Evolutionary conservation across 2,888 invertebrate species (phyloP).

Genomic region (Boloria selene): DNA sequence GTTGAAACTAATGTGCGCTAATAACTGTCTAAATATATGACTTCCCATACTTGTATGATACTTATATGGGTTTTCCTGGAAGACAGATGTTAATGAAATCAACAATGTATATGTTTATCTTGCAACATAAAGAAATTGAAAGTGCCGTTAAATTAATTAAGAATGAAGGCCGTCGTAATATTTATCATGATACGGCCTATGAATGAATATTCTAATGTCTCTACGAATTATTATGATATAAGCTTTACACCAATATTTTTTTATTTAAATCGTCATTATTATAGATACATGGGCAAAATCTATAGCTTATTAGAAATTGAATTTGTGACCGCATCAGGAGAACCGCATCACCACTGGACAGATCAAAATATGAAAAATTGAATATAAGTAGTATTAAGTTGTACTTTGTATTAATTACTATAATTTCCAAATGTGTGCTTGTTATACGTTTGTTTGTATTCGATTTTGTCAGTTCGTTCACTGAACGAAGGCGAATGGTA

Average conservation of each 20-base stretch:
- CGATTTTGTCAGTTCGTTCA: neutral
- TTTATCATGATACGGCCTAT: constrained; percentile 4
- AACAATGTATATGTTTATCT: neutral
- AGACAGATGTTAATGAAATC: constrained; percentile 4
- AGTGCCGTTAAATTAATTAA: constrained; percentile 1
- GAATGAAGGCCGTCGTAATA: constrained; percentile 4
- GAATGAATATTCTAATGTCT: neutral
- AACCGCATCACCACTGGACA: too few species aligned
- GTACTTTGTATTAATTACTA: too few species aligned
- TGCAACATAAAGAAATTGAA: constrained; percentile 4
- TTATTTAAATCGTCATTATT: too few species aligned
- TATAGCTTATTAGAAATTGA: too few species aligned
- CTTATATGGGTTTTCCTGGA: neutral
- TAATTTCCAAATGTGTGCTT: too few species aligned
- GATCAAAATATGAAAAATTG: too few species aligned
- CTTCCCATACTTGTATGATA: neutral
- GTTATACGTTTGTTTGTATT: too few species aligned
- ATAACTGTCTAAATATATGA: constrained; percentile 6
- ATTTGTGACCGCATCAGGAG: too few species aligned
- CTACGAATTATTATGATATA: neutral
- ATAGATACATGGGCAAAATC: too few species aligned
- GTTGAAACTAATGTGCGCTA: neutral
- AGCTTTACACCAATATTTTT: too few species aligned
- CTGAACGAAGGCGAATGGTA: neutral
- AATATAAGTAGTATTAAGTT: too few species aligned